Conservation (phyloP, 2,888 invertebrate species). For the Caenorhabditis macrosperma region DNA sequence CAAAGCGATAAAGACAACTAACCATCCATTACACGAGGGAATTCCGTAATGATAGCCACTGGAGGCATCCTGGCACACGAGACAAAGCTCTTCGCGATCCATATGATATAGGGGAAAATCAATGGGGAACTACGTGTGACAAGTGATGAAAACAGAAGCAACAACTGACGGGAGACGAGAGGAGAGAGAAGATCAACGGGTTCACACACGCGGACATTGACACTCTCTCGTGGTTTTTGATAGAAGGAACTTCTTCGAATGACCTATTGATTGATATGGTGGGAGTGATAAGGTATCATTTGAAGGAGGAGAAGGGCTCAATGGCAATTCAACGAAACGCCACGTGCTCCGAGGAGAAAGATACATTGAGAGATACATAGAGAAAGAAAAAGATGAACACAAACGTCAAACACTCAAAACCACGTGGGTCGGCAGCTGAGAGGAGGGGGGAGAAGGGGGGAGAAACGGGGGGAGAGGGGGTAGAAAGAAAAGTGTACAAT, state of each 20-base stretch:
- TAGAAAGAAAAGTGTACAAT: neutral
- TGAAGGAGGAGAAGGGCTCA: neutral
- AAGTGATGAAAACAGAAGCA: slow-evolving; percentile 29
- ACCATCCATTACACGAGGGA: slow-evolving; percentile 77
- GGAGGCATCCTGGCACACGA: slow-evolving; percentile 75
- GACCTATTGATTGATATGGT: too few relatives aligned
- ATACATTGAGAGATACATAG: neutral
- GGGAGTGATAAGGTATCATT: too few relatives aligned
- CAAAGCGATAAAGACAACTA: neutral
- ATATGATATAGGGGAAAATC: slow-evolving; percentile 13
- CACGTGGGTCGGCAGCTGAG: neutral
- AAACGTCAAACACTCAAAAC: neutral
- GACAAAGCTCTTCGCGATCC: slow-evolving; percentile 62
- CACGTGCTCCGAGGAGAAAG: neutral
- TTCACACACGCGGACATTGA: slow-evolving; percentile 25
- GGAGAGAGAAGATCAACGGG: slow-evolving; percentile 33
- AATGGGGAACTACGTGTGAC: slow-evolving; percentile 14
- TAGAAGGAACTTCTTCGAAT: too few relatives aligned
- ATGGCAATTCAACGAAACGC: too few relatives aligned
- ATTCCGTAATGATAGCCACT: slow-evolving; percentile 78
- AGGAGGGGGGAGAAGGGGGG: neutral
- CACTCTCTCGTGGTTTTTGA: neutral
- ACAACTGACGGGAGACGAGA: slow-evolving; percentile 2
- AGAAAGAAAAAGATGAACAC: neutral
- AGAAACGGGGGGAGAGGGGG: neutral